Conservation (phyloP, 2,888 invertebrate genomes). For the Drosophila atroscutellata region DNA sequence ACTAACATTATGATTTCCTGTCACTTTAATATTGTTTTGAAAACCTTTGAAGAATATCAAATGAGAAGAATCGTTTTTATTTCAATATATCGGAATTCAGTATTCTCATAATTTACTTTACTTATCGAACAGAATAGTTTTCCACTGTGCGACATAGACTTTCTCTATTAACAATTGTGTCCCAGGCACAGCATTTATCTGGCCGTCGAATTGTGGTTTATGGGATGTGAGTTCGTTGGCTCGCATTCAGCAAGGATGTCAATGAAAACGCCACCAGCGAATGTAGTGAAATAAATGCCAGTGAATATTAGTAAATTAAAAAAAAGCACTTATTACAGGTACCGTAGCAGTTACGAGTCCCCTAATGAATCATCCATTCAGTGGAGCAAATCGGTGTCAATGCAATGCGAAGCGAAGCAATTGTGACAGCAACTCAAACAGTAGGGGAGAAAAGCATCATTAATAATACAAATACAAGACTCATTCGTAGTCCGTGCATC, state of each 20-base stretch:
- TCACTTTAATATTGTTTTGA: neutral
- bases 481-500: slow-evolving; percentile 73
- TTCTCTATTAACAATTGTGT: slow-evolving; percentile 34
- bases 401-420: slow-evolving; percentile 21
- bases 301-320: slow-evolving; percentile 27
- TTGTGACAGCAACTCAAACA: slow-evolving; percentile 23
- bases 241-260: slow-evolving; percentile 23
- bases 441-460: slow-evolving; percentile 43
- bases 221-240: slow-evolving; percentile 15
- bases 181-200: slow-evolving; percentile 38
- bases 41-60: neutral
- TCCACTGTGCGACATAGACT: slow-evolving; percentile 36
- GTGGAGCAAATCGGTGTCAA: slow-evolving; percentile 2
- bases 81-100: neutral
- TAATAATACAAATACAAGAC: slow-evolving; percentile 76
- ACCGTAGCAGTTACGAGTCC: neutral
- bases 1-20: neutral
- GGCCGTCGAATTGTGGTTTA: slow-evolving; percentile 45
- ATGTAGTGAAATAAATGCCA: slow-evolving; percentile 14
- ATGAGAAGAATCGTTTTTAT: neutral
- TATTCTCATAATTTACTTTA: neutral
- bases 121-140: neutral
- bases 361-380: slow-evolving; percentile 41
- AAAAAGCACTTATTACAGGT: slow-evolving; percentile 20
- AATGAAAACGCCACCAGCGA: slow-evolving; percentile 19